Percentiles rank a stretch among this genome's conserved stretches.
phyloP scores from a whole-genome alignment of 1,140 invertebrate species.

The Drosophila nigrodunni region DNA sequence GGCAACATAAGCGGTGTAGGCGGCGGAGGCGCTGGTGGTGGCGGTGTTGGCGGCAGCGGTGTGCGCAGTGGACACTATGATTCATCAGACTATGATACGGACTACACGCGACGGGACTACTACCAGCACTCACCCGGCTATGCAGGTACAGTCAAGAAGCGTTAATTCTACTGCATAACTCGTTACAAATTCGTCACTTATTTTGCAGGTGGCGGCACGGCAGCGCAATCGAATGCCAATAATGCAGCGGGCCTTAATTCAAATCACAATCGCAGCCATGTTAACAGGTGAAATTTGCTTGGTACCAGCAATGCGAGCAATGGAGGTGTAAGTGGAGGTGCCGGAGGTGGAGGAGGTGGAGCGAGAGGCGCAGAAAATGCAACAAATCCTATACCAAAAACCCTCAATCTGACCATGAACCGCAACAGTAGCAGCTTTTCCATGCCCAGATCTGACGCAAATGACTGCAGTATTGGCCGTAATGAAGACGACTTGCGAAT shows the following conservation, averaged over 20 bases:
- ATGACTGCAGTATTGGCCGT: conserved; percentile 39
- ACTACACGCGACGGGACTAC: conserved; percentile 76
- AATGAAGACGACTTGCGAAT: background rate
- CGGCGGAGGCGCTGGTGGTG: conserved; percentile 22
- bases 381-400: conserved; percentile 50
- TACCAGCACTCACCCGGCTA: conserved; percentile 80
- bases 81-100: conserved; percentile 72
- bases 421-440: conserved; percentile 45
- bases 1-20: conserved; percentile 55
- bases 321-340: conserved; percentile 39
- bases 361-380: conserved; percentile 47
- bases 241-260: conserved; percentile 67
- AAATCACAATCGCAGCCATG: conserved; percentile 82
- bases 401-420: conserved; percentile 59
- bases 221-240: conserved; percentile 67
- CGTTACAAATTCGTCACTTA: background rate
- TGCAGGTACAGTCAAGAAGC: conserved; percentile 47
- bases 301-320: conserved; percentile 47
- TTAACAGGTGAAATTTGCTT: conserved; percentile 84
- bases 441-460: conserved; percentile 35
- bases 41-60: conserved; percentile 28
- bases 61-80: conserved; percentile 69
- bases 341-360: conserved; percentile 40
- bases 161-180: background rate
- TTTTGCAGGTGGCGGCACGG: conserved; percentile 42